Percentiles rank a stretch among this genome's conserved stretches.
Evolutionary conservation across 2,888 invertebrate genomes (phyloP).

Genomic region (Melanostoma scalare): DNA sequence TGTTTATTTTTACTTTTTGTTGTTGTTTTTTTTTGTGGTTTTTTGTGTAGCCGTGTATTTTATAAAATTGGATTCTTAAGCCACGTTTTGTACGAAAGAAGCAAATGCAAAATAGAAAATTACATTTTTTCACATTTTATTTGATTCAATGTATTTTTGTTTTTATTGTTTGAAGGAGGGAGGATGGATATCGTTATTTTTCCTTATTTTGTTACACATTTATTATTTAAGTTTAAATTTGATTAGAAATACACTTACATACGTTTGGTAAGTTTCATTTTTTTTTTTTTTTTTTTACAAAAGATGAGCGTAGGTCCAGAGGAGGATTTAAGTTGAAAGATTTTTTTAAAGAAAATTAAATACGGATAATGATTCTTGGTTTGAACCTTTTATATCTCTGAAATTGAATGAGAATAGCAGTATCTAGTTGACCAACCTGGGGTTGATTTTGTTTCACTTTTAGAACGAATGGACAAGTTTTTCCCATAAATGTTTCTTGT

Average conservation of each 20-base stretch:
- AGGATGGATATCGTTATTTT: constrained; percentile 46
- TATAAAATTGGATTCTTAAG: constrained; percentile 43
- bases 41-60: constrained; percentile 35
- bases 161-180: constrained; percentile 29
- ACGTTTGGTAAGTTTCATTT: not conserved
- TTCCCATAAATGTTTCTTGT: too few species aligned
- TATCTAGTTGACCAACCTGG: too few species aligned
- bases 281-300: constrained; percentile 1
- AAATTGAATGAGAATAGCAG: too few species aligned
- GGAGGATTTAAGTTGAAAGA: not conserved
- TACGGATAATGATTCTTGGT: too few species aligned
- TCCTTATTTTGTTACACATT: constrained; percentile 24
- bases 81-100: constrained; percentile 64
- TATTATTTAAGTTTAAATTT: constrained; percentile 20
- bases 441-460: too few species aligned
- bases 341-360: too few species aligned
- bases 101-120: constrained; percentile 56
- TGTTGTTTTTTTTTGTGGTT: not conserved
- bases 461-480: too few species aligned
- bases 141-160: constrained; percentile 6
- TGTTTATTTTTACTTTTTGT: constrained; percentile 10
- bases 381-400: too few species aligned
- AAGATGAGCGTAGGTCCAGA: not conserved
- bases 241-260: constrained; percentile 37
- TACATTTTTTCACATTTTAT: constrained; percentile 42